phyloP scores from a whole-genome alignment of 2,888 invertebrate genomes.

The Drosophila yooni region DNA sequence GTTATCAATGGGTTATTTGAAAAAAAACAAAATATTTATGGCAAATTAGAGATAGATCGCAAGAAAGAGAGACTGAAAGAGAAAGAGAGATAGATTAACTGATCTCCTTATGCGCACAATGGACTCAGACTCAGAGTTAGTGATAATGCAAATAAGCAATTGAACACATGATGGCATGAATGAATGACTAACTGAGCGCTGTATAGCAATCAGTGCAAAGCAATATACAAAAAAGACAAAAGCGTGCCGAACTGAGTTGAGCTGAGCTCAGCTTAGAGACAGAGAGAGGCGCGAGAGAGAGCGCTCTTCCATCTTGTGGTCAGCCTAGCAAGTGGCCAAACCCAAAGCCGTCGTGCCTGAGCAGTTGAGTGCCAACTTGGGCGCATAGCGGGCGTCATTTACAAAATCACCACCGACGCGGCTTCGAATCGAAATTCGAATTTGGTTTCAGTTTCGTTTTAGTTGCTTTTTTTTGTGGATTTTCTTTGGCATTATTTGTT shows the following conservation, averaged over 20 bases:
- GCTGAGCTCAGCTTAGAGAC: neutral
- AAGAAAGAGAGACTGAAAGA: neutral
- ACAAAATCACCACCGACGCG: slow-evolving; percentile 33
- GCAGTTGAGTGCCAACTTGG: slow-evolving; percentile 72
- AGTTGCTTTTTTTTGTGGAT: slow-evolving; percentile 10
- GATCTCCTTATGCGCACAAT: slow-evolving; percentile 5
- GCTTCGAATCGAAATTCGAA: slow-evolving; percentile 34
- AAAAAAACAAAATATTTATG: slow-evolving; percentile 29
- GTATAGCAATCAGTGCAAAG: slow-evolving; percentile 39
- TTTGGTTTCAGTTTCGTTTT: slow-evolving; percentile 29
- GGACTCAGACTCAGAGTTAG: slow-evolving; percentile 4
- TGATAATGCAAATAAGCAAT: slow-evolving; percentile 40
- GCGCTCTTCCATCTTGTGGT: slow-evolving; percentile 41
- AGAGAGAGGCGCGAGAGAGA: slow-evolving; percentile 6
- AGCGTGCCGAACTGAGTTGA: slow-evolving; percentile 13
- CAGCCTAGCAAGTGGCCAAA: slow-evolving; percentile 18
- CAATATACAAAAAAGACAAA: slow-evolving; percentile 29
- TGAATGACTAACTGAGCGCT: slow-evolving; percentile 55
- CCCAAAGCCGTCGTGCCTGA: slow-evolving; percentile 28
- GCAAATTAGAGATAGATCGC: neutral
- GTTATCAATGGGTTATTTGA: slow-evolving; percentile 43
- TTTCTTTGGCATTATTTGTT: slow-evolving; percentile 33
- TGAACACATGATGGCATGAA: slow-evolving; percentile 50
- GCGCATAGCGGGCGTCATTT: slow-evolving; percentile 68
- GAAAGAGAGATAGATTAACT: slow-evolving; percentile 6